Percentiles rank a stretch among this genome's conserved stretches.
Conservation (phyloP, 2,797 vertebrate species). For the Scolopax bukidnonensis region DNA sequence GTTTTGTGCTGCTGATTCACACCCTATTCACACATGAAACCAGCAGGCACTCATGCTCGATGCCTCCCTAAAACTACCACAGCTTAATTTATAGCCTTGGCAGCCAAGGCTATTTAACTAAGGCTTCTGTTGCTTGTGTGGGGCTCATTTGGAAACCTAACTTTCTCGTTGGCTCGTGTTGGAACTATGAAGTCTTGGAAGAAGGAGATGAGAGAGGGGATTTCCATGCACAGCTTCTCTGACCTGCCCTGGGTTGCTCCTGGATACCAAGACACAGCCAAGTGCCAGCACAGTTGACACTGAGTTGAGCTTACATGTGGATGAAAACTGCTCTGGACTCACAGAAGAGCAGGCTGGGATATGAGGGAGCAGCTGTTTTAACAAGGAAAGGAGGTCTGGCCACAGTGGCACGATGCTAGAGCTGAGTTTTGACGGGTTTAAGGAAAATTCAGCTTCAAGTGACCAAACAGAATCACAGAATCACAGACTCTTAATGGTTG, state of each 20-base stretch:
- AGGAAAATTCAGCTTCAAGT: background rate
- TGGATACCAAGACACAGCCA: background rate
- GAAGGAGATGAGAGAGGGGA: background rate
- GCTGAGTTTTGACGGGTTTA: background rate
- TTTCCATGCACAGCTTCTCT: background rate
- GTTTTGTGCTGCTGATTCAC: background rate
- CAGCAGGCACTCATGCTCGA: rapidly evolving
- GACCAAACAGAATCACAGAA: background rate
- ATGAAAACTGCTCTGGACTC: background rate
- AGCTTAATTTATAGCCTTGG: background rate
- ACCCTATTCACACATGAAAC: background rate
- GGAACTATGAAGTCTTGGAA: background rate
- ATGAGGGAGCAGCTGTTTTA: background rate
- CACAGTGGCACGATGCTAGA: background rate
- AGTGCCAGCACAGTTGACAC: background rate
- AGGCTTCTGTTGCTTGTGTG: background rate
- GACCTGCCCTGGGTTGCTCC: background rate
- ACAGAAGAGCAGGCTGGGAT: background rate
- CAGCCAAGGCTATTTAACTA: background rate
- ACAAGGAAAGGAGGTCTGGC: background rate
- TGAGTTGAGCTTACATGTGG: background rate
- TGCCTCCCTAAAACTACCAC: background rate
- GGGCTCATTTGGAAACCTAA: background rate
- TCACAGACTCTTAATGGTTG: too few relatives aligned
- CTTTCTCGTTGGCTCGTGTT: background rate